phyloP scores from a whole-genome alignment of 2,113 vertebrate species.

The Psophia crepitans region DNA sequence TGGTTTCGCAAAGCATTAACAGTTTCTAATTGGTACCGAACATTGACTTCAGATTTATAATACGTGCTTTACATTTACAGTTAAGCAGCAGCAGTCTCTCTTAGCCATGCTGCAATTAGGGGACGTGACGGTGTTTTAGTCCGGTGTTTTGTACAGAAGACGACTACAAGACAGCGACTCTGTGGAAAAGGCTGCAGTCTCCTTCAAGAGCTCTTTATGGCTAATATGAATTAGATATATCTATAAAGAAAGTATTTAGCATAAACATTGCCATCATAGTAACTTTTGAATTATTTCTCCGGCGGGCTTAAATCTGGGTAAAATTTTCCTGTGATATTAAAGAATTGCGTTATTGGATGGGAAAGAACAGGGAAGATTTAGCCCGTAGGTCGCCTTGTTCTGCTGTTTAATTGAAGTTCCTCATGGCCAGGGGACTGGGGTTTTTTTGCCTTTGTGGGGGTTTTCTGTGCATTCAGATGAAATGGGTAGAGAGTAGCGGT shows the following conservation, averaged over 20 bases:
- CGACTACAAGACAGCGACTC: neutral
- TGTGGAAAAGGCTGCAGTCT: neutral
- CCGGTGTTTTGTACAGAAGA: neutral
- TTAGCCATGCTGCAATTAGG: neutral
- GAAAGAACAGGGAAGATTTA: neutral
- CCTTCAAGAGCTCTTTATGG: neutral
- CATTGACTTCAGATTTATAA: neutral
- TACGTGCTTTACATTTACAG: neutral
- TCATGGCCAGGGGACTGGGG: neutral
- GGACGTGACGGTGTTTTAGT: rapidly evolving
- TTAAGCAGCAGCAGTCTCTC: neutral
- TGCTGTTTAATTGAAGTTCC: neutral
- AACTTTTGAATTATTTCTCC: neutral
- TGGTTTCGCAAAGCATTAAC: neutral
- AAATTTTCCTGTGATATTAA: neutral
- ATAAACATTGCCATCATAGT: neutral
- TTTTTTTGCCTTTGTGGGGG: neutral
- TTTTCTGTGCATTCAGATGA: neutral
- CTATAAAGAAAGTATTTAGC: neutral
- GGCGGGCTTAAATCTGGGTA: neutral
- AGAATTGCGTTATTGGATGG: neutral
- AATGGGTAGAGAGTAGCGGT: neutral
- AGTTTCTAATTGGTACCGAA: neutral
- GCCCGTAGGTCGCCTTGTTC: neutral
- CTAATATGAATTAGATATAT: neutral